Evolutionary conservation across 2,888 invertebrate species (phyloP), one percentile per base, ranked within the genome.

Genomic region (Melanostoma mellinum): DNA sequence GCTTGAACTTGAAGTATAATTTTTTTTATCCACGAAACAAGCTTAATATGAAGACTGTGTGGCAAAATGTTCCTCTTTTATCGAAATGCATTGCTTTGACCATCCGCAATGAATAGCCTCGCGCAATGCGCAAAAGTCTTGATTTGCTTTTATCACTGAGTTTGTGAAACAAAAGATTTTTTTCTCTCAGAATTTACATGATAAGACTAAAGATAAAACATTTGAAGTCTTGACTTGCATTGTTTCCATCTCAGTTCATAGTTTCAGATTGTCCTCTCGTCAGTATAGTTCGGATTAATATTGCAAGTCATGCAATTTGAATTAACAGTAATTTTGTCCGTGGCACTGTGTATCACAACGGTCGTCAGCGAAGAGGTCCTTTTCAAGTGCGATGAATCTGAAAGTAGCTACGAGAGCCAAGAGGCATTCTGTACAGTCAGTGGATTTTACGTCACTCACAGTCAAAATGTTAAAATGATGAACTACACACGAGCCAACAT

Each of bases 341-440:
- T 60, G 63, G 8, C 35, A 30, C 42, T 82, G 2, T 71, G 52
- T 44, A 30, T 61, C 40, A 75, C 72, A 44, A 35, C 52, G 53
- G 65, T 68, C 48, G 30, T 73, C 36, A 77, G 89, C 48, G 86
- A 91, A 30, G 86, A 92, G 88, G 86, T 92, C 86, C 81, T 90
- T 86, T 56, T 91, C 76, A 87, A 88, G 82, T 88, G 92, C 88
- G 88, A 92, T 86, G 88, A 92, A 69, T 87, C 89, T 86, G 87
- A 92, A 20, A 87, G 91, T 46, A 86, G 88, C 81, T 91, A 91
- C 85, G 86, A 89, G 72, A 86, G 86, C 78, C 74, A 80, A 40
- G 88, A 88, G 50, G 87, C 87, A 6, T 90, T 89, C 61, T 91
- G 91, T 85, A 90, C 89, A 1, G 90, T 91, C 2, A 89, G 90